Percentiles rank a stretch among this genome's conserved stretches.
phyloP scores from a whole-genome alignment of 2,888 invertebrate species.

The Eucera pruinosa region DNA sequence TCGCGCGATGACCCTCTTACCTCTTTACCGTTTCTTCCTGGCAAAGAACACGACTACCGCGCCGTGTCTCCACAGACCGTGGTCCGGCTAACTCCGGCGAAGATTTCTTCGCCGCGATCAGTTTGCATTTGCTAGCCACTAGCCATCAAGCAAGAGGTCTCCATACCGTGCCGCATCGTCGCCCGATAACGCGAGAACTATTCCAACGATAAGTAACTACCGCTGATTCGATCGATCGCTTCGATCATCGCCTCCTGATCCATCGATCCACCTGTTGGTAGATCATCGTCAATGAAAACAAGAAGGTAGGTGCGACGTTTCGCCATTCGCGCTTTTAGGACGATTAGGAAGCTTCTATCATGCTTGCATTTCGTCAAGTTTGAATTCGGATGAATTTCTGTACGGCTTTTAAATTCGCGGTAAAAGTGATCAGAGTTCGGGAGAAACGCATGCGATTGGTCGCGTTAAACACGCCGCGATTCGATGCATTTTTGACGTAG shows the following conservation, averaged over 20 bases:
- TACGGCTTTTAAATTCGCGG: too few species aligned
- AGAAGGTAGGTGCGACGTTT: constrained; percentile 69
- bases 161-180: constrained; percentile 55
- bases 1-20: constrained; percentile 71
- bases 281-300: constrained; percentile 70
- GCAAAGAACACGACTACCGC: constrained; percentile 78
- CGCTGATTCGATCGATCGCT: constrained; percentile 3
- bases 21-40: constrained; percentile 75
- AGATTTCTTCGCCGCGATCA: constrained; percentile 76
- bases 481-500: too few species aligned
- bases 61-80: constrained; percentile 72
- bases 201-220: too few species aligned
- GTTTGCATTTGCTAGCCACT: constrained; percentile 80
- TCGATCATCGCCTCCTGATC: constrained; percentile 17
- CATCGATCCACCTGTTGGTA: constrained; percentile 68
- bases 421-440: too few species aligned
- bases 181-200: constrained; percentile 1
- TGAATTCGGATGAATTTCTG: too few species aligned
- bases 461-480: too few species aligned
- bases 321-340: background rate
- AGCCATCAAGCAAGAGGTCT: constrained; percentile 71
- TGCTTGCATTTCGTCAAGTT: background rate
- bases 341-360: too few species aligned
- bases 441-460: too few species aligned
- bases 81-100: constrained; percentile 65